These are phyloP conservation scores for Trigoniulus corallinus DNA, from an alignment of 1,140 invertebrate genomes.

Conservation along the genomic window DNA sequence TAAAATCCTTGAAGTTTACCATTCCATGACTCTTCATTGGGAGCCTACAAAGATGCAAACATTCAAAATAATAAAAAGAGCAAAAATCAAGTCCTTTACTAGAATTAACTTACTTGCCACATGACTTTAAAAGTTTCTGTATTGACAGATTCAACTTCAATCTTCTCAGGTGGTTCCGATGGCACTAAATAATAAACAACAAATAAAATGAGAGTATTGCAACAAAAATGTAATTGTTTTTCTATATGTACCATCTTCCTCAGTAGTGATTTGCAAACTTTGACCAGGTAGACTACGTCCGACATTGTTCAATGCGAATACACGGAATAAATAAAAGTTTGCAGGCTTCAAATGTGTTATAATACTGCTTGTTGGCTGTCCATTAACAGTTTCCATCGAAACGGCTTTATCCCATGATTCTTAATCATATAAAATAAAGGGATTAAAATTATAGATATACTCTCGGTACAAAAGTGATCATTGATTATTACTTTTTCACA, in stretches of 20 bases:
- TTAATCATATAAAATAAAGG: too few species aligned
- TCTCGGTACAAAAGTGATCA: too few species aligned
- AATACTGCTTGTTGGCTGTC: too few species aligned
- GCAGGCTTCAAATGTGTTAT: too few species aligned
- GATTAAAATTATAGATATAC: too few species aligned
- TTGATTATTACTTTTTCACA: too few species aligned
- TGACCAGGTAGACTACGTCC: constrained; percentile 73
- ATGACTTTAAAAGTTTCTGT: constrained; percentile 73
- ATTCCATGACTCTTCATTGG: constrained; percentile 17
- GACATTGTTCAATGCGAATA: too few species aligned
- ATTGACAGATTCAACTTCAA: constrained; percentile 70
- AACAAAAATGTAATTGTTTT: not conserved
- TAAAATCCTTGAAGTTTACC: constrained; percentile 27
- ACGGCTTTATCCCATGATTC: too few species aligned
- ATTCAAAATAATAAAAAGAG: not conserved
- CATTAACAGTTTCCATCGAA: too few species aligned
- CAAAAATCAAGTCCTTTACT: not conserved
- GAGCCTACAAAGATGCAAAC: constrained; percentile 6
- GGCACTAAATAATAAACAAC: constrained; percentile 41
- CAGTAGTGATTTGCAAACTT: constrained; percentile 58
- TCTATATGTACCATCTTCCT: constrained; percentile 52
- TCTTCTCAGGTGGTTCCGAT: constrained; percentile 61
- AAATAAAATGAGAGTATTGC: not conserved
- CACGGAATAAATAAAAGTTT: constrained; percentile 54
- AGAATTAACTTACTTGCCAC: constrained; percentile 33